Percentiles rank a stretch among this genome's conserved stretches.
phyloP scores from a whole-genome alignment of 2,113 vertebrate genomes.

The Hyla sarda region DNA sequence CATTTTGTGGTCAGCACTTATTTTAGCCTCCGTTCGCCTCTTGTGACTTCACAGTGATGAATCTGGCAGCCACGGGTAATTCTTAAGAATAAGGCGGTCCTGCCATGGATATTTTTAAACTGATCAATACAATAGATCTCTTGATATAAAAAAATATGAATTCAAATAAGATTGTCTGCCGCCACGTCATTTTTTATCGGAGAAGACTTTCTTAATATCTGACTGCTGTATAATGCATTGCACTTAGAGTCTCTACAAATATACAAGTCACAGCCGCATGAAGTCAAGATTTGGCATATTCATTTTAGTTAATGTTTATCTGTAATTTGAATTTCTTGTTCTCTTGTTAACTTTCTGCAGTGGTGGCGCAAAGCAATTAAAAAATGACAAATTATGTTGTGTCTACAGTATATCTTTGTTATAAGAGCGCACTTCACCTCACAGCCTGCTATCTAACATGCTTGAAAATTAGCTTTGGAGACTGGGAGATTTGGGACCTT shows the following conservation, averaged over 20 bases:
- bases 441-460: slow-evolving; percentile 23
- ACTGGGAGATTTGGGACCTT: background rate
- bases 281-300: slow-evolving; percentile 4
- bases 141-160: slow-evolving; percentile 24
- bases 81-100: background rate
- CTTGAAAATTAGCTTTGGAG: slow-evolving; percentile 27
- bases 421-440: slow-evolving; percentile 31
- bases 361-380: slow-evolving; percentile 50
- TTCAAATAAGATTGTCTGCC: slow-evolving; percentile 22
- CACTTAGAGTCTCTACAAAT: slow-evolving; percentile 38
- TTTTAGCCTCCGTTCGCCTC: background rate
- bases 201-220: slow-evolving; percentile 6
- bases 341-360: slow-evolving; percentile 35
- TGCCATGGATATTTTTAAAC: slow-evolving; percentile 1
- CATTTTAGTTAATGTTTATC: slow-evolving; percentile 53
- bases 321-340: slow-evolving; percentile 51
- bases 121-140: slow-evolving; percentile 30
- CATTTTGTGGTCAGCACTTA: background rate
- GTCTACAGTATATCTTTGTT: slow-evolving; percentile 28
- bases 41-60: background rate
- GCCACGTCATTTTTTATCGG: slow-evolving; percentile 31
- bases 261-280: slow-evolving; percentile 37
- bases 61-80: background rate
- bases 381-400: slow-evolving; percentile 28
- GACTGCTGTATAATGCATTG: slow-evolving; percentile 48